These are phyloP conservation scores for Poecilobothrus nobilitatus DNA, from an alignment of 2,888 invertebrate species.

Conservation along the genomic window DNA sequence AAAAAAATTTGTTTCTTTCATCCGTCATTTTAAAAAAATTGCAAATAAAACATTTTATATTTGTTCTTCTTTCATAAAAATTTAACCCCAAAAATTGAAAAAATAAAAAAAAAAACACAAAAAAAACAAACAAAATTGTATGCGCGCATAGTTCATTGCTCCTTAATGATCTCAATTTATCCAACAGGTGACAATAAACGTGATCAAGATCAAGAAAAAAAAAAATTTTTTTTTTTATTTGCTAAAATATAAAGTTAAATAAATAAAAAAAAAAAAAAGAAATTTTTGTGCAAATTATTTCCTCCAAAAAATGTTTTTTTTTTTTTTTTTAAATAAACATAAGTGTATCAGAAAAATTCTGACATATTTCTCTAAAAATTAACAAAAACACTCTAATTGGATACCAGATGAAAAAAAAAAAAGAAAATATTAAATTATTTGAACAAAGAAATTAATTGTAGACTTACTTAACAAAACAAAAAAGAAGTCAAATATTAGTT, in stretches of 20 bases:
- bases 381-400: background rate
- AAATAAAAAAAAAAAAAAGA: background rate
- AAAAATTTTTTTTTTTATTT: background rate
- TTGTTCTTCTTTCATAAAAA: too few species aligned
- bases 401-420: background rate
- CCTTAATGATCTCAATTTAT: background rate
- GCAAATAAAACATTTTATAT: too few species aligned
- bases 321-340: too few species aligned
- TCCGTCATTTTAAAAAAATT: too few species aligned
- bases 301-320: too few species aligned
- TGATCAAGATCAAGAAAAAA: background rate
- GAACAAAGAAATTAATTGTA: conserved; percentile 1
- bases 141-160: background rate
- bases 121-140: too few species aligned
- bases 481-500: too few species aligned
- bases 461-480: background rate
- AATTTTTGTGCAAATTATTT: too few species aligned
- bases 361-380: background rate
- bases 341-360: background rate
- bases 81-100: too few species aligned
- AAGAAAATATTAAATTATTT: background rate
- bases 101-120: too few species aligned
- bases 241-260: background rate
- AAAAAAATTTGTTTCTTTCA: too few species aligned
- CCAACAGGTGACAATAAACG: background rate